These are phyloP conservation scores for Chloromyia formosa DNA, from an alignment of 2,888 invertebrate species.

Conservation along the genomic window DNA sequence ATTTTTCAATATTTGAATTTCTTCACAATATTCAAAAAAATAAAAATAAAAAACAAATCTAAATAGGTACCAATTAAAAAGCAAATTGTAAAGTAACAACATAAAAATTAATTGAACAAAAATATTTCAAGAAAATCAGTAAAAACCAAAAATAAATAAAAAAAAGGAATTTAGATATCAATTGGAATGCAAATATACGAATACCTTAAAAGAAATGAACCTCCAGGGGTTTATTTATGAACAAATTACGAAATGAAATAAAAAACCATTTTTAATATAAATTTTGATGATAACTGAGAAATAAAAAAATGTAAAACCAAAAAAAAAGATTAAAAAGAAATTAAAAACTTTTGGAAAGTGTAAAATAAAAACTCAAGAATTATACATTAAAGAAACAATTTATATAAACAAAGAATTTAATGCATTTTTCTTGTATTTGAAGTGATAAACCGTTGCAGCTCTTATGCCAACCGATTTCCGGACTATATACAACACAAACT, in stretches of 20 bases:
- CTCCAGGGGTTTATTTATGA: constrained; percentile 41
- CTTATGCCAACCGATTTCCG: too few species aligned
- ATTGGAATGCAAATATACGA: constrained; percentile 43
- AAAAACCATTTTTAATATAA: constrained; percentile 41
- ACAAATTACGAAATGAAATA: constrained; percentile 40
- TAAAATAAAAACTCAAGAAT: constrained; percentile 43
- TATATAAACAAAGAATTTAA: constrained; percentile 36
- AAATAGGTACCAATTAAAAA: constrained; percentile 43
- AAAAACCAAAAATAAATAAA: constrained; percentile 20
- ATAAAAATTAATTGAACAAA: constrained; percentile 16
- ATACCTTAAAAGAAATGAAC: constrained; percentile 31
- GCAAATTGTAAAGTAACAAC: not conserved
- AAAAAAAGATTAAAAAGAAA: constrained; percentile 36
- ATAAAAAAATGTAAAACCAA: constrained; percentile 34
- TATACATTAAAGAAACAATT: constrained; percentile 43
- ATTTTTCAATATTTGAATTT: constrained; percentile 34
- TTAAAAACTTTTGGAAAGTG: constrained; percentile 35
- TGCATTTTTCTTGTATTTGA: constrained; percentile 15
- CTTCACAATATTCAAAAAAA: constrained; percentile 27
- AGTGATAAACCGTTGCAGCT: too few species aligned
- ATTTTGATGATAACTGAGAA: constrained; percentile 39
- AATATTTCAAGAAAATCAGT: not conserved
- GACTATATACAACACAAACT: too few species aligned
- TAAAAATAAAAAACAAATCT: not conserved
- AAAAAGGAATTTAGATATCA: constrained; percentile 42